phyloP scores from a whole-genome alignment of 1,140 invertebrate species.

The Drosophila orena region DNA sequence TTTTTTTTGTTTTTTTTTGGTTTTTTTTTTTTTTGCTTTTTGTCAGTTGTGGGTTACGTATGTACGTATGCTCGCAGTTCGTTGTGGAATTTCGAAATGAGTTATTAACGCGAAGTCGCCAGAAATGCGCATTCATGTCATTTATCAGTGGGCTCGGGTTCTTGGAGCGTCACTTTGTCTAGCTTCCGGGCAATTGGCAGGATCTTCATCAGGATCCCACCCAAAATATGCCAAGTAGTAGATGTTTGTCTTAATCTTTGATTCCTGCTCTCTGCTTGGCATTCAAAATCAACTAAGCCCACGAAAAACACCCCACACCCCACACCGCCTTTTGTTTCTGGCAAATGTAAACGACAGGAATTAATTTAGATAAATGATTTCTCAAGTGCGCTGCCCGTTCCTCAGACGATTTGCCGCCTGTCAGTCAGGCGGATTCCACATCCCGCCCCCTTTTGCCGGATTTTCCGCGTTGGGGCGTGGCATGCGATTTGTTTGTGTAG shows the following conservation, averaged over 20 bases:
- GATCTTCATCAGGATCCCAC: slow-evolving; percentile 12
- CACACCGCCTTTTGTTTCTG: slow-evolving; percentile 33
- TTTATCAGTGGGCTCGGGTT: slow-evolving; percentile 65
- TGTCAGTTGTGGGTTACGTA: slow-evolving; percentile 28
- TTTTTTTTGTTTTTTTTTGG: slow-evolving; percentile 13
- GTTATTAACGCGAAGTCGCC: slow-evolving; percentile 79
- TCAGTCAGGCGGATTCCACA: slow-evolving; percentile 60
- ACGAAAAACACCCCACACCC: not conserved
- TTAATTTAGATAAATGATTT: slow-evolving; percentile 85
- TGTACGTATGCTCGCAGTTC: slow-evolving; percentile 53
- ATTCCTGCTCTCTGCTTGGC: slow-evolving; percentile 70
- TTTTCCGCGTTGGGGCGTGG: slow-evolving; percentile 63
- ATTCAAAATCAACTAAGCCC: slow-evolving; percentile 29
- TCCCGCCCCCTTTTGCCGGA: slow-evolving; percentile 1
- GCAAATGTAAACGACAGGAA: slow-evolving; percentile 85
- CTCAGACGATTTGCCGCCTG: slow-evolving; percentile 76
- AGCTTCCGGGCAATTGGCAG: slow-evolving; percentile 60
- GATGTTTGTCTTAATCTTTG: slow-evolving; percentile 85
- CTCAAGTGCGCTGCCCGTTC: slow-evolving; percentile 67
- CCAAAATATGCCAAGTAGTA: slow-evolving; percentile 41
- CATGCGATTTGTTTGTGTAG: slow-evolving; percentile 56
- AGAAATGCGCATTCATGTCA: slow-evolving; percentile 75
- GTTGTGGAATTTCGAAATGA: slow-evolving; percentile 81
- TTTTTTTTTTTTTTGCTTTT: slow-evolving; percentile 11
- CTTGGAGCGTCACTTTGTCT: slow-evolving; percentile 57